These are phyloP conservation scores for Gambusia yucatana DNA, from an alignment of 2,797 vertebrate species.

Conservation along the genomic window DNA sequence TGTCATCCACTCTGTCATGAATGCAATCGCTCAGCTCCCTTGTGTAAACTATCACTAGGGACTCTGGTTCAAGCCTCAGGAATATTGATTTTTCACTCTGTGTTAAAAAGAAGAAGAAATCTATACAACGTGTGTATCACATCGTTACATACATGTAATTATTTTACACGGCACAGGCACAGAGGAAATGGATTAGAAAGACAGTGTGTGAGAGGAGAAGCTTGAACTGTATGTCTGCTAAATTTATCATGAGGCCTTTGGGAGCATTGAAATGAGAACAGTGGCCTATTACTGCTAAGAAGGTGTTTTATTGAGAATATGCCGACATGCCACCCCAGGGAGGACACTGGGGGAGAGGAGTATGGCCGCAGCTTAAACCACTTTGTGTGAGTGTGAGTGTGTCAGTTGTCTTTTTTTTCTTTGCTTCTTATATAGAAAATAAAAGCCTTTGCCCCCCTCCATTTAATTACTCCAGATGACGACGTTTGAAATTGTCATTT, in stretches of 20 bases:
- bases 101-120: conserved; percentile 22
- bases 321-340: conserved; percentile 80
- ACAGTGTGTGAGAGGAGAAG: conserved; percentile 75
- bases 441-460: conserved; percentile 61
- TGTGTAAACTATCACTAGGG: conserved; percentile 66
- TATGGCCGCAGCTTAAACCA: conserved; percentile 71
- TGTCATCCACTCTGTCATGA: conserved; percentile 74
- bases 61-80: conserved; percentile 58
- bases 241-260: conserved; percentile 91
- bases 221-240: conserved; percentile 89
- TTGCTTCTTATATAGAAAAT: conserved; percentile 69
- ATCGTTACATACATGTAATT: conserved; percentile 78
- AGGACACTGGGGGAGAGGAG: conserved; percentile 75
- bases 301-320: conserved; percentile 95
- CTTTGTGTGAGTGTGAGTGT: conserved; percentile 58
- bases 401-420: conserved; percentile 42
- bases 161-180: conserved; percentile 68
- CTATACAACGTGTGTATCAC: conserved; percentile 59
- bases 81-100: conserved; percentile 65
- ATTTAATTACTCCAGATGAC: conserved; percentile 78
- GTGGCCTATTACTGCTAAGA: conserved; percentile 93
- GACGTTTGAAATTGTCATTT: conserved; percentile 79
- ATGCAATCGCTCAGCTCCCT: conserved; percentile 67
- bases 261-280: conserved; percentile 90
- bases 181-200: conserved; percentile 75